Evolutionary conservation across 2,888 invertebrate species (phyloP).

Genomic region (Actias luna): DNA sequence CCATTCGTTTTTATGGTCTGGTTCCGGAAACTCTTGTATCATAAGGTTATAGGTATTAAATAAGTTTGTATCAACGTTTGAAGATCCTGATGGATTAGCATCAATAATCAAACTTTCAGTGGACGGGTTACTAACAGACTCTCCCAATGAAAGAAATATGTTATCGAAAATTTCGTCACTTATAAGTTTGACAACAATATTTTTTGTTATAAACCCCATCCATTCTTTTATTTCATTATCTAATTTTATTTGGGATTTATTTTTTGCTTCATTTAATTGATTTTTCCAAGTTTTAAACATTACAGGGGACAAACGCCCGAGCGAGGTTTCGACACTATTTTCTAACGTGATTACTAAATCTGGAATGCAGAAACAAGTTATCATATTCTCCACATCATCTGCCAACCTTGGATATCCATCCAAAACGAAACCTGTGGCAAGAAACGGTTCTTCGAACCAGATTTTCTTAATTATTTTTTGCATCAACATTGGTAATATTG

Average conservation of each 20-base stretch:
- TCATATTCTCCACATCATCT: constrained; percentile 79
- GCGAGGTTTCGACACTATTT: constrained; percentile 48
- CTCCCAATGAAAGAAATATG: constrained; percentile 28
- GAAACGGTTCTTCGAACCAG: constrained; percentile 79
- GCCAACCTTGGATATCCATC: constrained; percentile 83
- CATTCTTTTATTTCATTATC: constrained; percentile 47
- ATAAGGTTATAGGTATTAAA: constrained; percentile 60
- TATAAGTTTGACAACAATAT: constrained; percentile 52
- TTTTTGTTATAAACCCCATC: constrained; percentile 52
- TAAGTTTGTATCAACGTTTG: constrained; percentile 58
- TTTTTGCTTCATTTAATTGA: constrained; percentile 60
- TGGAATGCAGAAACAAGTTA: constrained; percentile 75
- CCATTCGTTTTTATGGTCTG: constrained; percentile 67
- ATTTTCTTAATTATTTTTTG: constrained; percentile 66
- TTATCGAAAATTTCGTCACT: constrained; percentile 55
- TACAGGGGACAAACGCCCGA: constrained; percentile 52
- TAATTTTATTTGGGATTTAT: constrained; percentile 42
- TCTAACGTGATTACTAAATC: constrained; percentile 81
- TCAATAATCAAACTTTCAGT: constrained; percentile 71
- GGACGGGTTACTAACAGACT: constrained; percentile 31
- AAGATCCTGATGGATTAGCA: constrained; percentile 59
- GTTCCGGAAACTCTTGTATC: constrained; percentile 70
- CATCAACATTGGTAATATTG: constrained; percentile 67
- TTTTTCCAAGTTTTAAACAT: constrained; percentile 65
- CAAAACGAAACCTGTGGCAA: constrained; percentile 77